phyloP scores from a whole-genome alignment of 2,888 invertebrate genomes.

The Eurytoma californica region DNA sequence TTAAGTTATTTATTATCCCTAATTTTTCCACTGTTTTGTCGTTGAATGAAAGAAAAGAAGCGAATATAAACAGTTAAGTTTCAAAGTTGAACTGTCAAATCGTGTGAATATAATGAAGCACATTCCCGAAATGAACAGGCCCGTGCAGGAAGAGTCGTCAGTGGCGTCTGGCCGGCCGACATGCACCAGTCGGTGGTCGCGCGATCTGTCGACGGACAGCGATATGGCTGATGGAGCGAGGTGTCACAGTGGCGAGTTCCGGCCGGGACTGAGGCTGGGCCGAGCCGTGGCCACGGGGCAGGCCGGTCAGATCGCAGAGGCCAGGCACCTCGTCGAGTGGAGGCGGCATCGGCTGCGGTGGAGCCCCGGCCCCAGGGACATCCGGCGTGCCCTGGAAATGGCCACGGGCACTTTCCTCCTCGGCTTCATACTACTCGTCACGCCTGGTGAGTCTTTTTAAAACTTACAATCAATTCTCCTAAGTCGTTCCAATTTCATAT shows the following conservation, averaged over 20 bases:
- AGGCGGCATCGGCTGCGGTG: conserved; percentile 61
- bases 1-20: too few species aligned
- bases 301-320: neutral
- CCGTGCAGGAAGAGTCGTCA: conserved; percentile 4
- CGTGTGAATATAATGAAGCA: neutral
- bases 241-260: conserved; percentile 56
- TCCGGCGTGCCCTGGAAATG: conserved; percentile 69
- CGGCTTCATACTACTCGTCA: conserved; percentile 71
- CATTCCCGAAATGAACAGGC: neutral
- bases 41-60: too few species aligned
- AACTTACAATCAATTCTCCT: too few species aligned
- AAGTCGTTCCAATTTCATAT: too few species aligned
- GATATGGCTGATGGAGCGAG: conserved; percentile 60
- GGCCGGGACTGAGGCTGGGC: conserved; percentile 10
- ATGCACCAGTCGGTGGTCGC: conserved; percentile 64
- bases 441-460: conserved; percentile 66
- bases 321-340: conserved; percentile 46
- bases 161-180: conserved; percentile 70
- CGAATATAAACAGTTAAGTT: too few species aligned
- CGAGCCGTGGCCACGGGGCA: conserved; percentile 55
- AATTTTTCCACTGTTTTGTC: too few species aligned
- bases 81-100: too few species aligned
- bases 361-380: conserved; percentile 55
- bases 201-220: conserved; percentile 58
- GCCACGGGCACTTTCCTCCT: conserved; percentile 70